phyloP scores from a whole-genome alignment of 2,113 vertebrate species.

The Canis aureus region DNA sequence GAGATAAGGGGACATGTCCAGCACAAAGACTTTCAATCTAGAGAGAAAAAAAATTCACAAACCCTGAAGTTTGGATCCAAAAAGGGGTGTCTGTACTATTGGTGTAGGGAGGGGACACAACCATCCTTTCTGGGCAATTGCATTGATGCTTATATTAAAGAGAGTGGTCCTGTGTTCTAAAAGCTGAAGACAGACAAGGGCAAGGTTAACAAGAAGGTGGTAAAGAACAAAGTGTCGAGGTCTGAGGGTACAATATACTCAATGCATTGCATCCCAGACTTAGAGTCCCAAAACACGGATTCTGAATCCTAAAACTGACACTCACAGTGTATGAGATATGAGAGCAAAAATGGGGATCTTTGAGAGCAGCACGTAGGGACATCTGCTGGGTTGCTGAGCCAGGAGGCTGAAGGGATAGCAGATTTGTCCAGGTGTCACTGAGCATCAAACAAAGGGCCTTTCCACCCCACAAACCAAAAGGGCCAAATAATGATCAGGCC shows the following conservation, averaged over 20 bases:
- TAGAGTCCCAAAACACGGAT: neutral
- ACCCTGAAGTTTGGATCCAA: neutral
- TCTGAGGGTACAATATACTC: neutral
- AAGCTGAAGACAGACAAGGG: neutral
- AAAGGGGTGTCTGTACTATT: no score
- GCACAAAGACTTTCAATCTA: neutral
- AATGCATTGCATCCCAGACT: neutral
- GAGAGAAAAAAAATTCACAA: neutral
- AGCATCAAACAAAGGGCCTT: neutral
- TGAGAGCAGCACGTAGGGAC: neutral
- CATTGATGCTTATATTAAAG: neutral
- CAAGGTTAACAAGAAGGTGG: neutral
- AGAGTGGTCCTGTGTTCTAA: neutral
- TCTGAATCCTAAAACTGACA: neutral
- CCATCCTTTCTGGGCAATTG: neutral
- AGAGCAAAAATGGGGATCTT: neutral
- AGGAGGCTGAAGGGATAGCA: neutral
- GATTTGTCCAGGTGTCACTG: neutral
- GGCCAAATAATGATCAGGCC: neutral
- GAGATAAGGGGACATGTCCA: neutral
- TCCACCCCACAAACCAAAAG: neutral
- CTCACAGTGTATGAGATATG: rapidly evolving
- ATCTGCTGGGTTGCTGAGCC: neutral
- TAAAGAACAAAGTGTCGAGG: neutral
- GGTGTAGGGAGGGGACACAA: neutral